These are phyloP conservation scores for Oxycera nigricornis DNA, from an alignment of 2,888 invertebrate genomes.

Conservation along the genomic window DNA sequence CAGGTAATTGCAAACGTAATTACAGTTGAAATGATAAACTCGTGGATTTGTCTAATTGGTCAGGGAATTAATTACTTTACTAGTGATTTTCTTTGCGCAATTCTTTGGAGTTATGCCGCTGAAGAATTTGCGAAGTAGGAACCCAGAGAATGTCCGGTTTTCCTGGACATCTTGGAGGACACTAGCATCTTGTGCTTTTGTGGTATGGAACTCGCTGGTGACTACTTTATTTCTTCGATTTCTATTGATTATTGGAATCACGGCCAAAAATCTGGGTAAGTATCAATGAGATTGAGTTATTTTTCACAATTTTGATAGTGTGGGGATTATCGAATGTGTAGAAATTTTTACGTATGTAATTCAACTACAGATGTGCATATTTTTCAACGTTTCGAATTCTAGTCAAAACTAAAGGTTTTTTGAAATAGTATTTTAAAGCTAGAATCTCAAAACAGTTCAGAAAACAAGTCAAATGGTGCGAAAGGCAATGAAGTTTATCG, in stretches of 20 bases:
- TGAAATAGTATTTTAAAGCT: no score
- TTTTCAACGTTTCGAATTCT: no score
- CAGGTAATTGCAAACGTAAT: constrained; percentile 28
- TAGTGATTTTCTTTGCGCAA: constrained; percentile 64
- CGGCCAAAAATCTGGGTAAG: constrained; percentile 58
- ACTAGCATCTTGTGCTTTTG: constrained; percentile 50
- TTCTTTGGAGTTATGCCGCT: constrained; percentile 66
- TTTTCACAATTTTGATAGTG: no score
- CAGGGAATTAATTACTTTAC: neutral
- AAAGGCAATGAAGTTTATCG: no score
- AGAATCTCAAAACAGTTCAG: no score
- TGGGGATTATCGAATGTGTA: no score
- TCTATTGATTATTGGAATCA: constrained; percentile 54
- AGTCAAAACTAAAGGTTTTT: no score
- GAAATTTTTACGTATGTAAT: no score
- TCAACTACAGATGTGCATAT: no score
- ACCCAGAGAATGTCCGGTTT: constrained; percentile 57
- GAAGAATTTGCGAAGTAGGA: constrained; percentile 59
- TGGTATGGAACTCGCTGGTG: constrained; percentile 50
- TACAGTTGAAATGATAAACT: neutral
- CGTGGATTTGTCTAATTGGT: neutral
- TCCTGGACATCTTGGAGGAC: constrained; percentile 52
- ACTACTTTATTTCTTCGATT: constrained; percentile 49
- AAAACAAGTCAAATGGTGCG: no score
- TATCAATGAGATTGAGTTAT: constrained; percentile 31